Base-by-base conservation (phyloP, 2,888 invertebrate genomes). In the Drosophila sordidula region DNA sequence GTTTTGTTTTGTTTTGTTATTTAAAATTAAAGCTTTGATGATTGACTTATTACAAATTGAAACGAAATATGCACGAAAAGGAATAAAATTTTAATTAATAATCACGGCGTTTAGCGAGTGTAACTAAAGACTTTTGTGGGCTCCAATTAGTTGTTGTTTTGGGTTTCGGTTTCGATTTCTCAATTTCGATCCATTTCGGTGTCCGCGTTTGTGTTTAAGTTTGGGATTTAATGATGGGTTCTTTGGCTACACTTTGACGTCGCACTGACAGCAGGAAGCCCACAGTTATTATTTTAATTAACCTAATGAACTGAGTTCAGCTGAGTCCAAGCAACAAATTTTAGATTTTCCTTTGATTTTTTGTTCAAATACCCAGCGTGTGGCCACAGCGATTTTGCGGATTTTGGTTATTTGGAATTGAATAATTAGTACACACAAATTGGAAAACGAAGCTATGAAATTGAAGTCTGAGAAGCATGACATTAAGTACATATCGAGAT, bases 221-320 rank as follows among this genome's bases (percentile, higher is more conserved):
- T 34, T 49, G 61, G 12, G 18, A 42, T 58, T 76, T 76, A 68
- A 72, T 69, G 59, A 58, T 55, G 62, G 73, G 57, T 61, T 76
- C 73, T 51, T 49, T 69, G 65, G 59, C 29, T 11, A 42, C 58
- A n/a, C 26, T 49, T 45, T 54, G 58, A 51, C 57, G 34, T 46
- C 22, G 18, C 63, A 57, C 68, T 76, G 73, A 70, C 79, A 81
- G 82, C 83, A 78, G 86, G 80, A 78, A 74, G 65, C 73, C 74
- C 61, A 45, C 57, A 80, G 64, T 83, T 86, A 83, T 83, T 76
- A 80, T 78, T 83, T 86, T 83, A 86, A 86, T 83, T 83, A 86
- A 83, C 71, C 86, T 80, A 80, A 83, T 83, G 83, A 80, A 72
- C 75, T 51, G 59, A 64, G 39, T 25, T 25, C 18, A 47, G 29